phyloP scores from a whole-genome alignment of 2,888 invertebrate genomes.

The Acleris holmiana region DNA sequence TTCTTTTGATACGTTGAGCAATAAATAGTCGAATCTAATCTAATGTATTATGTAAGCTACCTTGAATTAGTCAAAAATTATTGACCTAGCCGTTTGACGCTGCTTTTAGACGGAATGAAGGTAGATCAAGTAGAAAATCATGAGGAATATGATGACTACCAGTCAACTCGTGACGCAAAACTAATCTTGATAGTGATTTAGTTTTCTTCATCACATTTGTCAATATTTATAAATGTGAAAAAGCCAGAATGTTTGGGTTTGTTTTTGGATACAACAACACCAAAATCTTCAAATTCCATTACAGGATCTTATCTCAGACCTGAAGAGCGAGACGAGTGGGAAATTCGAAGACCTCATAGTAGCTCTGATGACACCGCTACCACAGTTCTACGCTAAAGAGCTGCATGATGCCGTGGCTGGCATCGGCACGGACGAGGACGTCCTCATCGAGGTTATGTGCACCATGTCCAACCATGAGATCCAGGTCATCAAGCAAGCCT shows the following conservation, averaged over 20 bases:
- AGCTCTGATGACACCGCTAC: constrained; percentile 93
- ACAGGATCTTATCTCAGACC: constrained; percentile 90
- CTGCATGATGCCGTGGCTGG: constrained; percentile 93
- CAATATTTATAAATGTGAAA: not conserved
- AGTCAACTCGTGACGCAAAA: no score
- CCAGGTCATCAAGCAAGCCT: constrained; percentile 90
- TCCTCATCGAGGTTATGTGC: constrained; percentile 94
- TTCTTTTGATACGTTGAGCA: no score
- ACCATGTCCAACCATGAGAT: constrained; percentile 94
- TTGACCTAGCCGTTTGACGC: no score
- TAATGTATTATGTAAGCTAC: no score
- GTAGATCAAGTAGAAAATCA: no score
- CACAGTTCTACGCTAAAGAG: constrained; percentile 93
- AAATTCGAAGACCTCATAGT: constrained; percentile 93
- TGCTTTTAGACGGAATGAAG: no score
- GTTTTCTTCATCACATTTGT: no score
- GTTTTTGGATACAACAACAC: not conserved
- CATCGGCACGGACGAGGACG: constrained; percentile 93
- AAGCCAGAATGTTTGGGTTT: not conserved
- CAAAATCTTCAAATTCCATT: constrained; percentile 20
- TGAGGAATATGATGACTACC: no score
- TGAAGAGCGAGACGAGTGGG: constrained; percentile 95
- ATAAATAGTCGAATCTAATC: no score
- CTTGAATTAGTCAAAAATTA: no score
- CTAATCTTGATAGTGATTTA: no score